Percentiles rank a stretch among this genome's conserved stretches.
Evolutionary conservation across 1,140 invertebrate genomes (phyloP).

Genomic region (Drosophila bocki): DNA sequence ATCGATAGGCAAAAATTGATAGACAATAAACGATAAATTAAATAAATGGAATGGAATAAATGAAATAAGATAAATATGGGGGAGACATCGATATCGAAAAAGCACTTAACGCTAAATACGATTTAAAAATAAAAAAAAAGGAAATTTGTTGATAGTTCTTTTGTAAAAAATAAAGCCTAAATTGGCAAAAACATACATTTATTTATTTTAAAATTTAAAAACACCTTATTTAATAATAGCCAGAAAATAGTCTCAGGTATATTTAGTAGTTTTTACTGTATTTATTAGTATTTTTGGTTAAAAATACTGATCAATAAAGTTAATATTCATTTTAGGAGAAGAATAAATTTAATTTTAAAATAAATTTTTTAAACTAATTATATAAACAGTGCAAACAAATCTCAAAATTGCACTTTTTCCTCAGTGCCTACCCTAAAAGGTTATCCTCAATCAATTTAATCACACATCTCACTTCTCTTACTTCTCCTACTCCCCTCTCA

Average conservation of each 20-base stretch:
- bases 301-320: background rate
- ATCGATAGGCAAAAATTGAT: background rate
- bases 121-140: too few species aligned
- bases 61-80: background rate
- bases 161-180: too few species aligned
- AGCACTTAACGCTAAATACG: too few species aligned
- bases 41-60: background rate
- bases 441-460: constrained; percentile 7
- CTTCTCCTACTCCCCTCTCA: background rate
- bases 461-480: constrained; percentile 5
- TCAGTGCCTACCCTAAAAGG: constrained; percentile 1
- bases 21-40: background rate
- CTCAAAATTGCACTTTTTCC: background rate
- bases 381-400: background rate
- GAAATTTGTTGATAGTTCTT: too few species aligned
- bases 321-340: background rate
- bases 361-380: background rate
- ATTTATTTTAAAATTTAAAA: background rate
- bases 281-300: too few species aligned
- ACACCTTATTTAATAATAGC: background rate
- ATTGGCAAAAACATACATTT: background rate
- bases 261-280: background rate
- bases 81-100: too few species aligned
- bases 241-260: background rate
- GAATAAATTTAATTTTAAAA: background rate